phyloP scores from a whole-genome alignment of 2,113 vertebrate genomes.

The Seriola quinqueradiata region DNA sequence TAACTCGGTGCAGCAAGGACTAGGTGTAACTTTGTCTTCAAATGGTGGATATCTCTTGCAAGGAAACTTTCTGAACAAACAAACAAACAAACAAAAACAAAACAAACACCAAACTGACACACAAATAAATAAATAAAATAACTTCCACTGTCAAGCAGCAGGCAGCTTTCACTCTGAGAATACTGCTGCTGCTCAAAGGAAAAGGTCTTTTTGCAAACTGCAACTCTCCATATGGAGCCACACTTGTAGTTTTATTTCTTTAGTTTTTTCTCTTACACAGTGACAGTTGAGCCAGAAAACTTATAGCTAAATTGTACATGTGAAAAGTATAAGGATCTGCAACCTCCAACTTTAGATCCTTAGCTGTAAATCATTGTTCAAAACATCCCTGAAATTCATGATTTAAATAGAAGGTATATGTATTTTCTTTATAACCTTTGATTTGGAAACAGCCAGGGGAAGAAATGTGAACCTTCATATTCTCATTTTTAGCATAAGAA shows the following conservation, averaged over 20 bases:
- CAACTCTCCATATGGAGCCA: slow-evolving; percentile 37
- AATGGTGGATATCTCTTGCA: slow-evolving; percentile 2
- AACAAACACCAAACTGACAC: slow-evolving; percentile 16
- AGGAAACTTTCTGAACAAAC: slow-evolving; percentile 36
- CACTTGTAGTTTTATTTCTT: slow-evolving; percentile 42
- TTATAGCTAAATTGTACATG: slow-evolving; percentile 5
- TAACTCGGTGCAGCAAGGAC: slow-evolving; percentile 3
- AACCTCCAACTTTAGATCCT: background rate
- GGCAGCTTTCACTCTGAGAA: slow-evolving; percentile 30
- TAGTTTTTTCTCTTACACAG: slow-evolving; percentile 36
- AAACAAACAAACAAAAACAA: background rate
- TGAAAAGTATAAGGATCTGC: background rate
- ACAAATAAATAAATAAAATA: slow-evolving; percentile 36
- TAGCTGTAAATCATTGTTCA: background rate
- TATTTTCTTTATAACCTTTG: slow-evolving; percentile 5
- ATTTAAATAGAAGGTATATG: slow-evolving; percentile 2
- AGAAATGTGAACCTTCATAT: background rate
- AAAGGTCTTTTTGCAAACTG: slow-evolving; percentile 29
- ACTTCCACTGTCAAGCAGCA: slow-evolving; percentile 35
- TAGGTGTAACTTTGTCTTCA: slow-evolving; percentile 12
- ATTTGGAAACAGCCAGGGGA: slow-evolving; percentile 23
- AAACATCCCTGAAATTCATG: slow-evolving; percentile 12
- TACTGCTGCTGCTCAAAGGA: slow-evolving; percentile 39
- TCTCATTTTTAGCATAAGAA: slow-evolving; percentile 34
- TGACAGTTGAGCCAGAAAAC: slow-evolving; percentile 44